Conservation (phyloP, 2,797 vertebrate species). For the Acestrorhynchus altus region DNA sequence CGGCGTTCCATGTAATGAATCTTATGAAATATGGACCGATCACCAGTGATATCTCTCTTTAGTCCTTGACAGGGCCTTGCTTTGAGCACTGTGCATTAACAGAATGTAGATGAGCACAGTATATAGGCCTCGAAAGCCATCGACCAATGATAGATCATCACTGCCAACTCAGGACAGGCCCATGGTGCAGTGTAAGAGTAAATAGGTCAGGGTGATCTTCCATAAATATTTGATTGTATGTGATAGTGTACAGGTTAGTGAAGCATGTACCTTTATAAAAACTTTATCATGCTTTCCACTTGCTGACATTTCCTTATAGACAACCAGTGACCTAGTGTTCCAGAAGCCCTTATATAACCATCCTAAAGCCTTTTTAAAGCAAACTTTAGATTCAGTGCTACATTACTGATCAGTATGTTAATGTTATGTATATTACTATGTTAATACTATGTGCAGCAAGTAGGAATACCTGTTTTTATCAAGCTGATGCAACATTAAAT, state of each 20-base stretch:
- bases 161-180: neutral
- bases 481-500: too few species aligned
- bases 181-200: constrained; percentile 60
- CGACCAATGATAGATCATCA: constrained; percentile 58
- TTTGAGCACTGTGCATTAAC: constrained; percentile 59
- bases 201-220: constrained; percentile 70
- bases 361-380: too few species aligned
- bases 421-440: too few species aligned
- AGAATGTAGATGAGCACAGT: constrained; percentile 58
- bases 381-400: too few species aligned
- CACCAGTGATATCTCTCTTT: constrained; percentile 49
- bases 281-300: constrained; percentile 50
- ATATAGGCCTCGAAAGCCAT: constrained; percentile 56
- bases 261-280: constrained; percentile 50
- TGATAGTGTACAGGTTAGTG: constrained; percentile 63
- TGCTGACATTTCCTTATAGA: neutral
- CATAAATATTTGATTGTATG: constrained; percentile 73
- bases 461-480: too few species aligned
- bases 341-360: neutral
- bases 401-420: too few species aligned
- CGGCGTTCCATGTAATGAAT: constrained; percentile 71
- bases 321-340: neutral
- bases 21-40: constrained; percentile 65
- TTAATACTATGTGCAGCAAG: too few species aligned
- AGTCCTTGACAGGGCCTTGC: constrained; percentile 59